Evolutionary conservation across 2,113 vertebrate species (phyloP).

Genomic region (Hyaena hyaena): DNA sequence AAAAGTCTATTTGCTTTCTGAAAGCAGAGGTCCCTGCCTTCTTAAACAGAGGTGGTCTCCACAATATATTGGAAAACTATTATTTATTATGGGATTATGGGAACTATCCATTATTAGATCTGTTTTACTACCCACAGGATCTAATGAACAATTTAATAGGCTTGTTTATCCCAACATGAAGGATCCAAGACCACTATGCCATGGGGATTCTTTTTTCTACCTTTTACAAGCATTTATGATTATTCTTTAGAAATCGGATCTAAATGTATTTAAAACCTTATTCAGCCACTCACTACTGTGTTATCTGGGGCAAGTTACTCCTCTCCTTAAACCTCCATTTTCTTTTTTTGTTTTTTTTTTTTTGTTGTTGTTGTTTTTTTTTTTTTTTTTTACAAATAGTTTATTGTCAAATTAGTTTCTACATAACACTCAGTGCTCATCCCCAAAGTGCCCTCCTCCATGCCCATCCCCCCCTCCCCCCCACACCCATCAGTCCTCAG

Average conservation of each 20-base stretch:
- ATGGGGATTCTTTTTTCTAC: background rate
- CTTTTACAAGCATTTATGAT: background rate
- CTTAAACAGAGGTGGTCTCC: background rate
- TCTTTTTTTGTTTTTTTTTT: no score
- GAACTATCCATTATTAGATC: background rate
- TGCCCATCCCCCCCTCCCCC: no score
- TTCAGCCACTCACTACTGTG: background rate
- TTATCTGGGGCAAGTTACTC: background rate
- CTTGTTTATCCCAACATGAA: background rate
- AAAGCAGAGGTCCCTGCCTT: background rate
- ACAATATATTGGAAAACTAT: background rate
- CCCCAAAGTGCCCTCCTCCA: no score
- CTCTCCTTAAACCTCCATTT: background rate
- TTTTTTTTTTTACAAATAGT: no score
- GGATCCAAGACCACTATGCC: background rate
- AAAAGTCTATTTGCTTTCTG: background rate
- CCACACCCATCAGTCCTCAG: no score
- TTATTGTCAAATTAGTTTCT: no score
- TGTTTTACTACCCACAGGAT: background rate
- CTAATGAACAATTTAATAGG: background rate
- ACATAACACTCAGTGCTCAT: no score
- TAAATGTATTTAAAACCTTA: background rate
- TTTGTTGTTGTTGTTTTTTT: no score
- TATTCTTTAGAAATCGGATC: background rate
- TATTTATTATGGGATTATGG: background rate